A percentile compares a stretch with the other conserved stretches of the same genome.
phyloP scores from a whole-genome alignment of 1,140 invertebrate genomes.

The Diploscapter pachys region DNA sequence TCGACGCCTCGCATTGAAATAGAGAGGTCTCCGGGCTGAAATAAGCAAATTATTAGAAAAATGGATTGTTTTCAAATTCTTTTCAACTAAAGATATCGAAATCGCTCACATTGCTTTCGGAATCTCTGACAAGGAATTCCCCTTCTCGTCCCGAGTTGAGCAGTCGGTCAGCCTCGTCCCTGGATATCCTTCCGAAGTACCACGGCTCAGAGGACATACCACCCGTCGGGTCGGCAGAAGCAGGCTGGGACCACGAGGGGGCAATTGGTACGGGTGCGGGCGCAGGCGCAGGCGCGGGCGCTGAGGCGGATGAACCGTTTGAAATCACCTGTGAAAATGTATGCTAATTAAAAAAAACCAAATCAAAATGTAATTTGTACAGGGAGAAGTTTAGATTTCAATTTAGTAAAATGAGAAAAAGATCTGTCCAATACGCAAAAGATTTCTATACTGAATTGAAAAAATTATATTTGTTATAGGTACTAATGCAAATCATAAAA shows the following conservation, averaged over 20 bases:
- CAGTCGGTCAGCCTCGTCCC: constrained; percentile 87
- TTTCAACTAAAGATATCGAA: background rate
- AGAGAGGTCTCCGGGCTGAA: constrained; percentile 92
- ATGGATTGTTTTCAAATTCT: constrained; percentile 14
- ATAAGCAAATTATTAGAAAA: constrained; percentile 23
- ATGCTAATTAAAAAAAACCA: background rate
- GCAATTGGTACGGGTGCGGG: too few relatives aligned
- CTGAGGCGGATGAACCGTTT: background rate
- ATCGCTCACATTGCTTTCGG: constrained; percentile 89
- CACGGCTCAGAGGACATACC: constrained; percentile 72
- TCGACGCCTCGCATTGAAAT: constrained; percentile 94
- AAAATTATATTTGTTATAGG: too few relatives aligned
- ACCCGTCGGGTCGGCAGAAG: constrained; percentile 51
- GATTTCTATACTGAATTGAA: too few relatives aligned
- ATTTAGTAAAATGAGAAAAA: too few relatives aligned
- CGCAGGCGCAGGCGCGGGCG: background rate
- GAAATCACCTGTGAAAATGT: constrained; percentile 10
- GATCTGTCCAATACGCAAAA: too few relatives aligned
- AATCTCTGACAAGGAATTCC: constrained; percentile 95
- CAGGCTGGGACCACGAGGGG: constrained; percentile 41
- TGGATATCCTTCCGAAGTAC: constrained; percentile 93
- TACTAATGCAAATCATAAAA: too few relatives aligned
- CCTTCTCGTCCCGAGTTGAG: constrained; percentile 91
- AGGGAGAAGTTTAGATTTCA: too few relatives aligned
- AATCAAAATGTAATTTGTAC: too few relatives aligned